phyloP scores from a whole-genome alignment of 1,140 invertebrate genomes.

The Andricus grossulariae region DNA sequence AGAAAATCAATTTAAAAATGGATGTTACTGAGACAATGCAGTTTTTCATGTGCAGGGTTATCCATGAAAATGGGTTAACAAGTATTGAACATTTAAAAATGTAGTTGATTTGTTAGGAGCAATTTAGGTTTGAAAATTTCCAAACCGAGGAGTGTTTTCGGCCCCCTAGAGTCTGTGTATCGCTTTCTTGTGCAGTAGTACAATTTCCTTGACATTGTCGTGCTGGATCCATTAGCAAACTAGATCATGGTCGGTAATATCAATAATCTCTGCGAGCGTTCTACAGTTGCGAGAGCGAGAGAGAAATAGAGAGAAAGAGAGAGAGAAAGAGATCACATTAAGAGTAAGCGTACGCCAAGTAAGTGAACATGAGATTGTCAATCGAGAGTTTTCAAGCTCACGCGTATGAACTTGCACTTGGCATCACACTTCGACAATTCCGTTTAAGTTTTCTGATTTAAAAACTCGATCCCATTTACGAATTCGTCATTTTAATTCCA shows the following conservation, averaged over 20 bases:
- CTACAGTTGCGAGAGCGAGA: not conserved
- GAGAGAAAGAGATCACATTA: slow-evolving; percentile 35
- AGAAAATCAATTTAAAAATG: too few species aligned
- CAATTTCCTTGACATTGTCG: slow-evolving; percentile 27
- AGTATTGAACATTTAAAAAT: too few species aligned
- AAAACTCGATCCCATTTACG: not conserved
- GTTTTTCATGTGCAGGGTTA: too few species aligned
- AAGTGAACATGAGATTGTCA: slow-evolving; percentile 11
- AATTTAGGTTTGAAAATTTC: not conserved
- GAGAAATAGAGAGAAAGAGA: slow-evolving; percentile 19
- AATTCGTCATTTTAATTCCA: too few species aligned
- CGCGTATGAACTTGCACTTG: not conserved
- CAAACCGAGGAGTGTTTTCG: too few species aligned
- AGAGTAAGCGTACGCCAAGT: slow-evolving; percentile 31
- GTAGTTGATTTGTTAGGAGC: not conserved
- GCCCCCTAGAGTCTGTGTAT: not conserved
- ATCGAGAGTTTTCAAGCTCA: slow-evolving; percentile 22
- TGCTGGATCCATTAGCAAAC: slow-evolving; percentile 23
- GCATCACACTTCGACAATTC: not conserved
- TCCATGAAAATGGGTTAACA: too few species aligned
- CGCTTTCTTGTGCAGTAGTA: not conserved
- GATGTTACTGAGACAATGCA: too few species aligned
- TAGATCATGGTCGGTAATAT: slow-evolving; percentile 29
- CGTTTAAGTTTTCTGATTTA: not conserved
- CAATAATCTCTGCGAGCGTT: slow-evolving; percentile 8